Conservation (phyloP, 2,888 invertebrate species). For the Ferdinandea cuprea region DNA sequence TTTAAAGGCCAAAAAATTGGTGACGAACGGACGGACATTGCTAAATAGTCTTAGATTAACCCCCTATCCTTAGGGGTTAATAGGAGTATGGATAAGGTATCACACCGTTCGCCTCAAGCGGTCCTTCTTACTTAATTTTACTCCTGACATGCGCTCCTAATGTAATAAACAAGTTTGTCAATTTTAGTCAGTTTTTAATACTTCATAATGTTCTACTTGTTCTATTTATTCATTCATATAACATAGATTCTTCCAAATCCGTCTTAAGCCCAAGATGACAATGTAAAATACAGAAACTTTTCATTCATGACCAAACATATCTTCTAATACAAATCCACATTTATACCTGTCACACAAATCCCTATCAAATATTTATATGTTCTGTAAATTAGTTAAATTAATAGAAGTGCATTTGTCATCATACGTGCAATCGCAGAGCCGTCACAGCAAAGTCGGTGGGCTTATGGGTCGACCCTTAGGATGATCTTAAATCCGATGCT, state of each 20-base stretch:
- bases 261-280: not conserved
- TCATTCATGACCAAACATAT: slow-evolving; percentile 49
- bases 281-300: slow-evolving; percentile 13
- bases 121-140: too few species aligned
- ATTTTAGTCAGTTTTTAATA: too few species aligned
- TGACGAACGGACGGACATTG: too few species aligned
- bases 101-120: too few species aligned
- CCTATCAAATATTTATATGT: slow-evolving; percentile 60
- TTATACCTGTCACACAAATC: slow-evolving; percentile 60
- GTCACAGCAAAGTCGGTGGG: slow-evolving; percentile 20
- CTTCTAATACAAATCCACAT: slow-evolving; percentile 42
- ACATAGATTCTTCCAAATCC: not conserved
- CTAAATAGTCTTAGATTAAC: too few species aligned
- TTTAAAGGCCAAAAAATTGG: too few species aligned
- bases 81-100: too few species aligned
- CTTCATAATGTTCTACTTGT: too few species aligned
- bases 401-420: slow-evolving; percentile 74
- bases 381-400: slow-evolving; percentile 70
- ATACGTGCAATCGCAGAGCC: slow-evolving; percentile 43
- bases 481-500: slow-evolving; percentile 67
- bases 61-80: too few species aligned
- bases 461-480: slow-evolving; percentile 8
- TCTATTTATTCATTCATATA: not conserved
- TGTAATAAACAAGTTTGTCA: too few species aligned
- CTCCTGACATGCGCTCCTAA: too few species aligned